Evolutionary conservation across 2,888 invertebrate genomes (phyloP).

Genomic region (Altica lythri): DNA sequence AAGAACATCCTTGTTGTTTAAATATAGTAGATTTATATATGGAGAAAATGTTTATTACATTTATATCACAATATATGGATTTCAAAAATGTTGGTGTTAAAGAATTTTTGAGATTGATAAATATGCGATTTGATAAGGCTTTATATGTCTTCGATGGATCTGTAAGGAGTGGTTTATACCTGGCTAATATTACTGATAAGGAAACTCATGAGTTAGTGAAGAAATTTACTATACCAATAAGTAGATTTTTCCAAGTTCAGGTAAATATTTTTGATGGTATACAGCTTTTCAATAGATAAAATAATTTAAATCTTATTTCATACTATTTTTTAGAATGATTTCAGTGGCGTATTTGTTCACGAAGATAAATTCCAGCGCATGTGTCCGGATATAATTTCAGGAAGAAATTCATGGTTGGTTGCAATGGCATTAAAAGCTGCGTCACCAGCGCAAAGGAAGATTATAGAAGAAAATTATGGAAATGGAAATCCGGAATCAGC

Average conservation of each 20-base stretch:
- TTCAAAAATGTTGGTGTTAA: neutral
- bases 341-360: slow-evolving; percentile 4
- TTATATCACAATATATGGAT: slow-evolving; percentile 3
- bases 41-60: slow-evolving; percentile 8
- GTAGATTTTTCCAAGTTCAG: slow-evolving; percentile 9
- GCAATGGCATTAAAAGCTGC: slow-evolving; percentile 7
- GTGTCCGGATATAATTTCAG: slow-evolving; percentile 5
- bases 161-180: neutral
- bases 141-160: slow-evolving; percentile 1
- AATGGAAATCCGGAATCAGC: slow-evolving; percentile 1
- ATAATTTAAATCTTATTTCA: neutral
- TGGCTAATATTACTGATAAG: neutral
- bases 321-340: slow-evolving; percentile 10
- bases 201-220: slow-evolving; percentile 1
- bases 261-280: neutral
- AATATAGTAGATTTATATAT: neutral
- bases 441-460: neutral
- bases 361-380: neutral
- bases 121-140: neutral
- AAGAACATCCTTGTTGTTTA: neutral
- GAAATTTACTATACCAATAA: slow-evolving; percentile 1
- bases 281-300: neutral
- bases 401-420: slow-evolving; percentile 2
- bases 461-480: slow-evolving; percentile 14
- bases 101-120: neutral